Conservation (phyloP, 2,797 vertebrate species). For the Galagoides demidoff region DNA sequence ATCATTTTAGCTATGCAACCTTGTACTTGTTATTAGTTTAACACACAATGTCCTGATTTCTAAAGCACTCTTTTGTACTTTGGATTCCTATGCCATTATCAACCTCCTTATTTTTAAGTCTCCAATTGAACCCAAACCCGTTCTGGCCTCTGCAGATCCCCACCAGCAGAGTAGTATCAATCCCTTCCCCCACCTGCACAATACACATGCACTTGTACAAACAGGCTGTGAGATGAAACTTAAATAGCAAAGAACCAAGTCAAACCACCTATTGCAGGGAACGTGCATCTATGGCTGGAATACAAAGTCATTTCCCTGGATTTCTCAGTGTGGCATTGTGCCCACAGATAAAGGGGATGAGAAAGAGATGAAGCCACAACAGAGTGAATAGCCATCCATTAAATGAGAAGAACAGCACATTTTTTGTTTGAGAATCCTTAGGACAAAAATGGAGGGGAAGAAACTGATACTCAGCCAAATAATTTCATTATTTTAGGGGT, state of each 20-base stretch:
- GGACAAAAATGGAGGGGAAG: not conserved
- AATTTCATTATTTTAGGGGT: not conserved
- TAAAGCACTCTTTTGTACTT: not conserved
- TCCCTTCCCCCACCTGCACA: too few relatives aligned
- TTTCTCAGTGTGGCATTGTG: not conserved
- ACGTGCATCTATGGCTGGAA: not conserved
- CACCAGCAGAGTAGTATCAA: not conserved
- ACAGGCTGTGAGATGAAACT: not conserved
- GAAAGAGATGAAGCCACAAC: not conserved
- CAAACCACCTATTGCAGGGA: not conserved
- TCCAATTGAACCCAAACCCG: not conserved
- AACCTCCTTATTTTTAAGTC: not conserved
- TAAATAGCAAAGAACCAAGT: not conserved
- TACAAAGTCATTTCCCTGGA: not conserved
- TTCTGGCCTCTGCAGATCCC: not conserved
- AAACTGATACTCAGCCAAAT: not conserved
- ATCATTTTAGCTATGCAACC: not conserved
- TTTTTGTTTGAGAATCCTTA: not conserved
- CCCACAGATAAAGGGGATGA: not conserved
- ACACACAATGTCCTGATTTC: not conserved
- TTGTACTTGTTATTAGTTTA: not conserved
- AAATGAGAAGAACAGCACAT: not conserved
- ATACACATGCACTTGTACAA: not conserved
- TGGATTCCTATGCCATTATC: not conserved
- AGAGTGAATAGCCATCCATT: not conserved